phyloP scores from a whole-genome alignment of 2,888 invertebrate species.

The Lasioglossum malachurum region DNA sequence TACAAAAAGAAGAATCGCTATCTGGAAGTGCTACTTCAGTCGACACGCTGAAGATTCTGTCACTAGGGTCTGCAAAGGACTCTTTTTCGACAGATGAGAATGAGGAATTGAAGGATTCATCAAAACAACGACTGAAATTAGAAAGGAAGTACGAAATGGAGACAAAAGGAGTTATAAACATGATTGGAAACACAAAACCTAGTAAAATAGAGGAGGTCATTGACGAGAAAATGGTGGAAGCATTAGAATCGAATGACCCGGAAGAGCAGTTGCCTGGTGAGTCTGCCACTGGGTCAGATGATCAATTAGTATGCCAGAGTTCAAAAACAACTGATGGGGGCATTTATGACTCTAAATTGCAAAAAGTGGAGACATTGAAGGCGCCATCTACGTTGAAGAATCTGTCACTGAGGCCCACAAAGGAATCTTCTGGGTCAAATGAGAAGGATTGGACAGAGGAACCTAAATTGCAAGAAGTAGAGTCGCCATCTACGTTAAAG shows the following conservation, averaged over 20 bases:
- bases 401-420: too few species aligned
- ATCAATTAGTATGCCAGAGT: not conserved
- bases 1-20: too few species aligned
- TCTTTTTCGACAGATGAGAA: too few species aligned
- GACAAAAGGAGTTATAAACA: not conserved
- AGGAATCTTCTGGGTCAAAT: too few species aligned
- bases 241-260: not conserved
- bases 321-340: not conserved
- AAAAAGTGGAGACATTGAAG: not conserved
- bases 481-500: not conserved
- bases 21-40: too few species aligned
- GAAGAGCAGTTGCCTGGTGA: not conserved
- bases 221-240: not conserved
- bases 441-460: too few species aligned
- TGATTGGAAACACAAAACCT: not conserved
- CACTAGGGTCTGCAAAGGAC: too few species aligned
- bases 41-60: too few species aligned
- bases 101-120: too few species aligned
- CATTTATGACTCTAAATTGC: not conserved
- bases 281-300: not conserved
- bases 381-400: too few species aligned
- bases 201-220: not conserved
- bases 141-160: not conserved
- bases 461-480: not conserved
- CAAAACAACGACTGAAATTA: not conserved